These are phyloP conservation scores for Linurgus olivaceus DNA, from an alignment of 2,797 vertebrate genomes.

Conservation along the genomic window DNA sequence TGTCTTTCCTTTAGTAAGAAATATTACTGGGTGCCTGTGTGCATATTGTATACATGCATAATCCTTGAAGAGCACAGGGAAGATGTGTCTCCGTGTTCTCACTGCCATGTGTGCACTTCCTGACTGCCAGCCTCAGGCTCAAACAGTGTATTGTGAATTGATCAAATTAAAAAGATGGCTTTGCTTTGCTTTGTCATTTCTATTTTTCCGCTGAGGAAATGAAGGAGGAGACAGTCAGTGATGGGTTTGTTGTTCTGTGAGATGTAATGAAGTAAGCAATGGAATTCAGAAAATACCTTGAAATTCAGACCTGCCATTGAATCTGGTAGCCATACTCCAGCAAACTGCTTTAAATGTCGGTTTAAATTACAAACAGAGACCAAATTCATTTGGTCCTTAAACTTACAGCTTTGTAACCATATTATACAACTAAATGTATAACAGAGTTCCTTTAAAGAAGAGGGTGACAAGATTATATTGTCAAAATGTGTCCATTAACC, in stretches of 20 bases:
- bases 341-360: not conserved
- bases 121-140: not conserved
- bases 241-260: not conserved
- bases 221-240: not conserved
- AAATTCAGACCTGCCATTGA: not conserved
- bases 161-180: not conserved
- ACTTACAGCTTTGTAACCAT: not conserved
- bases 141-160: not conserved
- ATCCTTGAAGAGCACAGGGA: not conserved
- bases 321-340: not conserved
- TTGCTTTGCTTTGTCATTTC: not conserved
- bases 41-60: not conserved
- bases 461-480: not conserved
- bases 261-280: not conserved
- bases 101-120: not conserved
- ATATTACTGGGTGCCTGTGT: not conserved
- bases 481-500: not conserved
- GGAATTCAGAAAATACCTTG: not conserved
- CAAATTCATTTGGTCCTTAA: not conserved
- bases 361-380: not conserved
- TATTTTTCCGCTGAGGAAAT: not conserved
- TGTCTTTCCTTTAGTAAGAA: not conserved
- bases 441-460: not conserved
- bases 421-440: not conserved
- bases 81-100: not conserved